Percentiles rank a stretch among this genome's conserved stretches.
Evolutionary conservation across 2,797 vertebrate species (phyloP).

Genomic region (Chaetodon trifasciatus): DNA sequence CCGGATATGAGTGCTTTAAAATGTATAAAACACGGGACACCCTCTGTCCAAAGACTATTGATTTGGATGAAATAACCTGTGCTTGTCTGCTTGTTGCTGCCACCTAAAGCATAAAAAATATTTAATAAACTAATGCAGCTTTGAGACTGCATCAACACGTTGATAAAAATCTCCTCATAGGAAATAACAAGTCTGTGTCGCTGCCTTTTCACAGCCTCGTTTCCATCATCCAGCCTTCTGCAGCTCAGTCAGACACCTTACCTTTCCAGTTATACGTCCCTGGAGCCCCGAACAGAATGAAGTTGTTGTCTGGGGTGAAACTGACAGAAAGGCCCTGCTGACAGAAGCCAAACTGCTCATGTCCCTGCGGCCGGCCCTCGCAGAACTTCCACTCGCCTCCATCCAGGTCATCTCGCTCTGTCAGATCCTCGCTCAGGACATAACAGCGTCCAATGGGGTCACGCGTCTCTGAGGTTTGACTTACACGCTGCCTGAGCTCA

Average conservation of each 20-base stretch:
- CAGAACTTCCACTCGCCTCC: slow-evolving; percentile 98
- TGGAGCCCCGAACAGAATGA: slow-evolving; percentile 93
- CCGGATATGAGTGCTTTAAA: background rate
- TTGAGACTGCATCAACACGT: background rate
- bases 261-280: slow-evolving; percentile 99
- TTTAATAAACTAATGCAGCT: background rate
- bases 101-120: background rate
- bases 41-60: too few species aligned
- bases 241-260: slow-evolving; percentile 68
- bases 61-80: background rate
- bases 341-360: slow-evolving; percentile 96
- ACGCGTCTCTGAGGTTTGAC: slow-evolving; percentile 90
- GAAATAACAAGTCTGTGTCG: background rate
- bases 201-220: background rate
- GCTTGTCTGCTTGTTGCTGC: background rate
- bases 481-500: slow-evolving; percentile 91
- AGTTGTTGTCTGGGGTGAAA: slow-evolving; percentile 94
- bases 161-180: background rate
- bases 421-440: slow-evolving; percentile 93
- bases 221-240: background rate
- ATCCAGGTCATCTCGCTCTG: slow-evolving; percentile 89
- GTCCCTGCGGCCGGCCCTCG: slow-evolving; percentile 92
- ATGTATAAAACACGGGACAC: background rate
- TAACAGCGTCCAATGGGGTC: slow-evolving; percentile 96
- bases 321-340: slow-evolving; percentile 95